Conservation (phyloP, 2,888 invertebrate genomes). For the Liopterus haemorrhoidalis region DNA sequence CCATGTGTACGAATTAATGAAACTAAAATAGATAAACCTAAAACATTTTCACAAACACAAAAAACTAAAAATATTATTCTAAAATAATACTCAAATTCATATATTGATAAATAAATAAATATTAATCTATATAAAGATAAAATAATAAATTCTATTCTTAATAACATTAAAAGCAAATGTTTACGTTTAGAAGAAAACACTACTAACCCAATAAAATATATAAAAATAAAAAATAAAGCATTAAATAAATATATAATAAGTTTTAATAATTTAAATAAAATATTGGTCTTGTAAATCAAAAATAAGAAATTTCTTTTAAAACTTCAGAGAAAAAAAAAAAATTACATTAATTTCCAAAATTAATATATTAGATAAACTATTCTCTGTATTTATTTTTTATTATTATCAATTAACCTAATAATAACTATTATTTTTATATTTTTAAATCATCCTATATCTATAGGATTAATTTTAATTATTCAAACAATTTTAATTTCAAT, state of each 20-base stretch:
- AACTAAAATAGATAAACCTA: conserved; percentile 58
- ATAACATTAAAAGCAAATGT: conserved; percentile 54
- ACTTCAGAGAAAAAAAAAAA: conserved; percentile 53
- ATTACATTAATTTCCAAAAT: conserved; percentile 62
- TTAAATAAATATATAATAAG: conserved; percentile 44
- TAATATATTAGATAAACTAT: conserved; percentile 63
- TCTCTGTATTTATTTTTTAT: conserved; percentile 47
- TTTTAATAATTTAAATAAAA: conserved; percentile 64
- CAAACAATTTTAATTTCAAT: conserved; percentile 50
- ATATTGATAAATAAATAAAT: conserved; percentile 46
- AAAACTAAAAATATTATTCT: conserved; percentile 57
- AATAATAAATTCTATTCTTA: conserved; percentile 57
- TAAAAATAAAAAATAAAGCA: conserved; percentile 46
- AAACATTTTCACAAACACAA: conserved; percentile 59
- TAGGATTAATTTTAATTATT: conserved; percentile 51
- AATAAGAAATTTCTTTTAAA: conserved; percentile 53
- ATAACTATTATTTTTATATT: conserved; percentile 44
- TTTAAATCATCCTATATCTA: conserved; percentile 49
- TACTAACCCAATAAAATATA: conserved; percentile 49
- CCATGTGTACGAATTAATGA: conserved; percentile 22
- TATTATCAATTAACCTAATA: conserved; percentile 38
- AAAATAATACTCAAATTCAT: conserved; percentile 51
- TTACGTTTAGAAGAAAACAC: conserved; percentile 53
- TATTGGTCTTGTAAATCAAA: conserved; percentile 64
- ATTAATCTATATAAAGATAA: conserved; percentile 52